phyloP scores from a whole-genome alignment of 2,797 vertebrate species.

The Discoglossus pictus region DNA sequence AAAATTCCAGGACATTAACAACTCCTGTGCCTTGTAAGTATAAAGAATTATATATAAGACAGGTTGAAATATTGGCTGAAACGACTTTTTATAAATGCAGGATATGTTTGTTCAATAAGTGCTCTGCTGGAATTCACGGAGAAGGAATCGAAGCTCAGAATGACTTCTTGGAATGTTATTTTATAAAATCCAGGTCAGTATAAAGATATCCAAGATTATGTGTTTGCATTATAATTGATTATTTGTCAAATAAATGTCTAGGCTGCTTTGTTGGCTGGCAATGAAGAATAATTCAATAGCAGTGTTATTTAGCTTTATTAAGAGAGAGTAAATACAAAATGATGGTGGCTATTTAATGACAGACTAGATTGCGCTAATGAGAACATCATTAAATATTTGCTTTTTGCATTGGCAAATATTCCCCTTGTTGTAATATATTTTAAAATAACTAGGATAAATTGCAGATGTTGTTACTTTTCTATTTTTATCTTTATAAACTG shows the following conservation, averaged over 20 bases:
- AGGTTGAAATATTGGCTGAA: constrained; percentile 42
- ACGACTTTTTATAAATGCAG: constrained; percentile 14
- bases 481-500: too few relatives aligned
- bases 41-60: constrained; percentile 46
- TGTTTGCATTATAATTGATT: constrained; percentile 18
- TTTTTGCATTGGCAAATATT: too few relatives aligned
- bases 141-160: constrained; percentile 26
- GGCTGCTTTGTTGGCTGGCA: too few relatives aligned
- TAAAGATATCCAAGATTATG: background rate
- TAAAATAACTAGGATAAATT: too few relatives aligned
- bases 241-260: background rate
- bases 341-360: constrained; percentile 49
- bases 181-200: constrained; percentile 2
- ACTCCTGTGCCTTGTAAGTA: constrained; percentile 38
- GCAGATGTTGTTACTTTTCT: too few relatives aligned
- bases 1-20: constrained; percentile 41
- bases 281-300: too few relatives aligned
- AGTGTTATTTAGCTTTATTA: too few relatives aligned
- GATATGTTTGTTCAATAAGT: constrained; percentile 34
- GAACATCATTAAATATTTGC: constrained; percentile 56
- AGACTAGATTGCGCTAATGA: constrained; percentile 51
- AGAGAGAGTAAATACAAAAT: too few relatives aligned
- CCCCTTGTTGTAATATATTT: too few relatives aligned
- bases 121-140: constrained; percentile 35
- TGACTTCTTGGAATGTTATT: constrained; percentile 24